phyloP scores from a whole-genome alignment of 2,797 vertebrate genomes.

The Acipenser ruthenus region DNA sequence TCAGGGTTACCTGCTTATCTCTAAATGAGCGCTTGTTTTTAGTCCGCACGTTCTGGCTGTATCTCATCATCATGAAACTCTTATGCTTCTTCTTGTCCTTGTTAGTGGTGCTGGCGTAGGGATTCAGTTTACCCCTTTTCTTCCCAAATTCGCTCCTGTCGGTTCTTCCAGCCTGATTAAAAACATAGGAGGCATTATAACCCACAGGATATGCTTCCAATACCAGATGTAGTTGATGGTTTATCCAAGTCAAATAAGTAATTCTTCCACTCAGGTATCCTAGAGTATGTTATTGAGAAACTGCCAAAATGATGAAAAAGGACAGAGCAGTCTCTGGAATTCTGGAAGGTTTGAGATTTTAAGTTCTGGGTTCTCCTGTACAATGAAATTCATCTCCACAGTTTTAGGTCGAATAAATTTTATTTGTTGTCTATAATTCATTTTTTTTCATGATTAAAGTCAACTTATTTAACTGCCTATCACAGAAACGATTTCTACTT shows the following conservation, averaged over 20 bases:
- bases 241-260: too few species aligned
- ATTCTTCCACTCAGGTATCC: too few species aligned
- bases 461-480: too few species aligned
- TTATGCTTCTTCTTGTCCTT: constrained; percentile 88
- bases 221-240: too few species aligned
- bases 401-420: too few species aligned
- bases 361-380: too few species aligned
- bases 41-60: constrained; percentile 74
- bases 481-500: too few species aligned
- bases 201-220: too few species aligned
- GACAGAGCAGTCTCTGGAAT: not conserved
- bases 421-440: too few species aligned
- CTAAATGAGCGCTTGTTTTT: constrained; percentile 92
- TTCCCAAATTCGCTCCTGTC: constrained; percentile 83
- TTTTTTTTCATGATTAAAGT: not conserved
- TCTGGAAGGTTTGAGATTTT: not conserved
- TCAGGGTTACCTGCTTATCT: constrained; percentile 81
- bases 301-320: not conserved
- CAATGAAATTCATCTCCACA: too few species aligned
- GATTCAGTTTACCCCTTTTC: constrained; percentile 79
- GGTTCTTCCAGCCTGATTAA: constrained; percentile 72
- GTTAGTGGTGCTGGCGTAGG: constrained; percentile 89
- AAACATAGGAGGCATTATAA: constrained; percentile 10
- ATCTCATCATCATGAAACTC: constrained; percentile 97
- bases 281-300: too few species aligned